These are phyloP conservation scores for Popillia japonica DNA, from an alignment of 1,140 invertebrate species.

Conservation along the genomic window DNA sequence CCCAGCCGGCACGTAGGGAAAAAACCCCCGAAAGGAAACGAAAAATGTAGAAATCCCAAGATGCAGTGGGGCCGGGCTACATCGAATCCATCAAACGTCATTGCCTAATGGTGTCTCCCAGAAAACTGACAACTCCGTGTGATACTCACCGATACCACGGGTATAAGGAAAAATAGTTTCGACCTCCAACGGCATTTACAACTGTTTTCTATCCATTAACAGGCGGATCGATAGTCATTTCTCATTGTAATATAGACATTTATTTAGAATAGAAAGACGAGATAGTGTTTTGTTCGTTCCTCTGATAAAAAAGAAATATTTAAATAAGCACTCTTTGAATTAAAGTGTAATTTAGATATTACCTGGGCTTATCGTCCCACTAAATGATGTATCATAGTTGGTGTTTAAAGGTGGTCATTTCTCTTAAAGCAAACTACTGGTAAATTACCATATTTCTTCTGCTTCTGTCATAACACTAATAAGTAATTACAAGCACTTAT, in stretches of 20 bases:
- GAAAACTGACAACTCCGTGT: conserved; percentile 43
- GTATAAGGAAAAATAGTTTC: conserved; percentile 41
- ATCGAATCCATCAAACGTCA: conserved; percentile 55
- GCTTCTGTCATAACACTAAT: no score
- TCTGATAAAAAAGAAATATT: background rate
- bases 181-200: conserved; percentile 37
- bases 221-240: conserved; percentile 21
- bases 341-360: background rate
- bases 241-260: conserved; percentile 35
- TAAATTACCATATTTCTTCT: no score
- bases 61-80: conserved; percentile 47
- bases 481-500: no score
- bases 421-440: no score
- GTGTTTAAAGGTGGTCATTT: no score
- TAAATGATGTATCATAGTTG: no score
- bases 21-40: conserved; percentile 54
- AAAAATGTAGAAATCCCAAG: conserved; percentile 53
- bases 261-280: conserved; percentile 20
- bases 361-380: no score
- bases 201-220: conserved; percentile 38
- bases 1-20: conserved; percentile 42
- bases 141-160: conserved; percentile 45
- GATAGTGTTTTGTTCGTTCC: background rate
- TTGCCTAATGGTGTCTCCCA: conserved; percentile 51
- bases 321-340: conserved; percentile 7